Evolutionary conservation across 1,140 invertebrate genomes (phyloP), one percentile per base, ranked within the genome.

Genomic region (Bombus difficillimus): DNA sequence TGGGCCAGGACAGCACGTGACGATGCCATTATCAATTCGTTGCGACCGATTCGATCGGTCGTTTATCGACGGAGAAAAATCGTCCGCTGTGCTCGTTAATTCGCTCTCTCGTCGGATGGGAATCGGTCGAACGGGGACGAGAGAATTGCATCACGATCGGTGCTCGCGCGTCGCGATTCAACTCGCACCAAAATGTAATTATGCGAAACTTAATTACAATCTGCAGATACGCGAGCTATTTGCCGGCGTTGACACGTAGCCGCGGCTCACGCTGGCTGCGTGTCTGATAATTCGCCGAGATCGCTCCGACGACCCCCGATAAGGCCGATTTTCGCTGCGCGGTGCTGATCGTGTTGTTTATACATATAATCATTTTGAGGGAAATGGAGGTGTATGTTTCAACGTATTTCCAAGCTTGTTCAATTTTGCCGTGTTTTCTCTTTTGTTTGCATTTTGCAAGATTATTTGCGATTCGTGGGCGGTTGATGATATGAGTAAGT

Each of bases 121-220:
- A 68, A 53, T 9, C 34, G 34, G 41, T 6, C 25, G 41, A 4
- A 13, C 18, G 15, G 22, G 22, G 15, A 43, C 47, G 12, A 53
- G n/a, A n/a, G 66, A 71, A 78, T 83, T 69, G 73, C 47, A 41
- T 43, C 82, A 43, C 59, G 66, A 69, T 76, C 43, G 73, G 37
- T 22, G 39, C 28, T 25, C 82, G 25, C 81, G 66, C 81, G 37
- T 10, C 53, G 53, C 74, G 75, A 74, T 83, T 86, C 79, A 69
- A 18, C 66, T 32, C 39, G 53, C 43, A 59, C n/a, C 37, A 39
- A 43, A 72, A 74, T 41, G 71, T 76, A 76, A 87, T 87, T 87
- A 85, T 34, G 77, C 76, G 72, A 87, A 87, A 87, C 72, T 85
- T 87, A 81, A 87, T 87, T 87, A 79, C 86, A 69, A 81, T 76